A percentile compares a stretch with the other conserved stretches of the same genome.
phyloP scores from a whole-genome alignment of 2,113 vertebrate genomes.

The Ranitomeya variabilis region DNA sequence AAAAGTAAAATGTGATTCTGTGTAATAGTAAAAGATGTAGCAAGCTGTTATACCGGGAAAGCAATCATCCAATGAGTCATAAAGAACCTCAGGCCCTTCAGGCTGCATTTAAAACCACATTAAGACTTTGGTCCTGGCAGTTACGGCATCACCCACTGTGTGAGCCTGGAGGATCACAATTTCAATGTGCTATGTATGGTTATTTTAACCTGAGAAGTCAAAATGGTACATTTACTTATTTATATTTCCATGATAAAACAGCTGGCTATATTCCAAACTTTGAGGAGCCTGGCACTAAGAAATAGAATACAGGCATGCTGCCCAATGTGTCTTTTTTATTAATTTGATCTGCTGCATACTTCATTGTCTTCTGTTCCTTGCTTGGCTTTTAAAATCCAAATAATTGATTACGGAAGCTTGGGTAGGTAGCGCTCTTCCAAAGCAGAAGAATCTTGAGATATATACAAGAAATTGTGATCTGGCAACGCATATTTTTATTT shows the following conservation, averaged over 20 bases:
- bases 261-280: constrained; percentile 33
- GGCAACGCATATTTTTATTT: not conserved
- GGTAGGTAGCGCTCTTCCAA: not conserved
- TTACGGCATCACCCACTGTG: constrained; percentile 54
- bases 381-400: constrained; percentile 5
- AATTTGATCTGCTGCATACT: constrained; percentile 34
- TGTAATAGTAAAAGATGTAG: constrained; percentile 51
- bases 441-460: not conserved
- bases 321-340: constrained; percentile 43
- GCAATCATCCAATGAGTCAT: constrained; percentile 58
- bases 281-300: constrained; percentile 33
- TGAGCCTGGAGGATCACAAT: constrained; percentile 50
- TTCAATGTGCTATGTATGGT: constrained; percentile 45
- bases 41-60: constrained; percentile 48
- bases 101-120: constrained; percentile 58
- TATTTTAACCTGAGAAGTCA: constrained; percentile 58
- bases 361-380: constrained; percentile 22
- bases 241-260: constrained; percentile 55
- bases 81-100: constrained; percentile 54
- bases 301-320: constrained; percentile 44
- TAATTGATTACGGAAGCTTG: constrained; percentile 16
- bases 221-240: constrained; percentile 57
- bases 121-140: constrained; percentile 57
- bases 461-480: not conserved
- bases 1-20: constrained; percentile 56